Percentiles rank a stretch among this genome's conserved stretches.
Conservation (phyloP, 2,797 vertebrate genomes). For the Urophycis tenuis region DNA sequence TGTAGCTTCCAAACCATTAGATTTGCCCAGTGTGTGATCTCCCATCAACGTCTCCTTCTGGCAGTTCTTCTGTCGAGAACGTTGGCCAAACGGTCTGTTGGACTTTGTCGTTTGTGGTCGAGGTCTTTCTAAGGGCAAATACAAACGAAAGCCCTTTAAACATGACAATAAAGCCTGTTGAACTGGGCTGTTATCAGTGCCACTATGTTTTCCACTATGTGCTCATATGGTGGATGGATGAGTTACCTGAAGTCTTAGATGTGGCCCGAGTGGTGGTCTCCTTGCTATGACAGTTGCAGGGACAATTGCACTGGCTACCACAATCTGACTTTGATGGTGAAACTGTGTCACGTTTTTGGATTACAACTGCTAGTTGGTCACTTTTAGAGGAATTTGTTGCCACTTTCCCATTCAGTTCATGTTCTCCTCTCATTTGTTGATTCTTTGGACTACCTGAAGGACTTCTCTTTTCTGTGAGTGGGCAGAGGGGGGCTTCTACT, state of each 20-base stretch:
- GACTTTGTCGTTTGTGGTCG: neutral
- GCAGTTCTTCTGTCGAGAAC: neutral
- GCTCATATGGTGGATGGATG: neutral
- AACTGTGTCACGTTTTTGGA: neutral
- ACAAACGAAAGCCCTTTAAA: neutral
- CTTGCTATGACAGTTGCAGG: neutral
- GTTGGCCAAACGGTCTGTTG: constrained; percentile 7
- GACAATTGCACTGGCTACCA: constrained; percentile 45
- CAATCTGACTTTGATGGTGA: constrained; percentile 35
- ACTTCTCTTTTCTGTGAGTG: neutral
- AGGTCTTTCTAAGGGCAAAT: constrained; percentile 5
- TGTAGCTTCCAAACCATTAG: constrained; percentile 32
- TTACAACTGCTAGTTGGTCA: constrained; percentile 1
- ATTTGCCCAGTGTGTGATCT: constrained; percentile 33
- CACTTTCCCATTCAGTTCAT: neutral
- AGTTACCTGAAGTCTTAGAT: constrained; percentile 40
- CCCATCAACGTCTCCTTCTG: constrained; percentile 22
- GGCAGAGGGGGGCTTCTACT: neutral
- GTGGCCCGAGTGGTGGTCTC: neutral
- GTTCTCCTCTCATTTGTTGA: neutral
- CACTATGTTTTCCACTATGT: neutral
- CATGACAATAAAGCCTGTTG: neutral
- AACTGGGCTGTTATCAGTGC: neutral
- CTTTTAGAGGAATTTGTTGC: neutral
- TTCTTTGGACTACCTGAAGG: neutral